These are phyloP conservation scores for Passer domesticus DNA, from an alignment of 2,113 vertebrate species.

Conservation along the genomic window DNA sequence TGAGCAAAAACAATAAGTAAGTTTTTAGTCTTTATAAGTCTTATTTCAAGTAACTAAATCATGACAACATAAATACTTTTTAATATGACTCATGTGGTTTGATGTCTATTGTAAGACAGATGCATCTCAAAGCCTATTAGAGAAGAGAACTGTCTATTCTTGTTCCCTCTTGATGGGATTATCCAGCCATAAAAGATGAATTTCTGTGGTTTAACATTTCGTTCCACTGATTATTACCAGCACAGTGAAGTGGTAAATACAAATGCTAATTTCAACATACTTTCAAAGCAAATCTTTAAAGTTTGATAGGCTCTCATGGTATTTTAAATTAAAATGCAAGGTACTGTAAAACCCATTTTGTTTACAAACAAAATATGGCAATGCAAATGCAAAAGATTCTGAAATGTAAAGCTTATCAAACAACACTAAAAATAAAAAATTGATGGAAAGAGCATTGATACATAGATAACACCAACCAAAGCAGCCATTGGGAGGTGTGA, in stretches of 20 bases:
- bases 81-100: slow-evolving; percentile 38
- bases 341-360: slow-evolving; percentile 47
- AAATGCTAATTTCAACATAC: slow-evolving; percentile 69
- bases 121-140: slow-evolving; percentile 56
- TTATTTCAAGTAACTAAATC: slow-evolving; percentile 53
- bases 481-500: neutral
- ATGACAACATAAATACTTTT: slow-evolving; percentile 48
- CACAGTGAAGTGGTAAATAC: slow-evolving; percentile 70
- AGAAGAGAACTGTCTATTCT: slow-evolving; percentile 18
- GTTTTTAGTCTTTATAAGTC: slow-evolving; percentile 8
- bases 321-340: slow-evolving; percentile 65
- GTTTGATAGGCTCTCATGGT: slow-evolving; percentile 20
- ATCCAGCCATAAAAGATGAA: slow-evolving; percentile 69
- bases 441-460: neutral
- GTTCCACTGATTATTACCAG: slow-evolving; percentile 65
- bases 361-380: slow-evolving; percentile 41
- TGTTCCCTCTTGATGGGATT: slow-evolving; percentile 66
- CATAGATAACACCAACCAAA: neutral
- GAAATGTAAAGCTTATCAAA: slow-evolving; percentile 30
- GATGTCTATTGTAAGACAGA: slow-evolving; percentile 57
- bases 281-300: slow-evolving; percentile 56
- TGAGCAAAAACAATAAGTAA: slow-evolving; percentile 34
- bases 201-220: slow-evolving; percentile 63
- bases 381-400: neutral
- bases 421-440: neutral